phyloP scores from a whole-genome alignment of 2,888 invertebrate genomes.

The Caenorhabditis japonica region DNA sequence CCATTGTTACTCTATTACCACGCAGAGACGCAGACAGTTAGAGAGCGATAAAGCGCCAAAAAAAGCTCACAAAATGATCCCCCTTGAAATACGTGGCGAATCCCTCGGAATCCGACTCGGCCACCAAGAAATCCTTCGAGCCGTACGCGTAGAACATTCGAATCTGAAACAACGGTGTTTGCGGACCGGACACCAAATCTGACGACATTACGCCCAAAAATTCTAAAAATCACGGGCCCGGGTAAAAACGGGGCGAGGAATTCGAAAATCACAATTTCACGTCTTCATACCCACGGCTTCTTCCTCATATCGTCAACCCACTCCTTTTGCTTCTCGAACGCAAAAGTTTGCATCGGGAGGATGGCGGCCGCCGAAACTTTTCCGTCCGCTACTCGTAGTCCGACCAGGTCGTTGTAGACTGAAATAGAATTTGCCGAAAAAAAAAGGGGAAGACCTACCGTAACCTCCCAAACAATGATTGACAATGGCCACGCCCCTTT shows the following conservation, averaged over 20 bases:
- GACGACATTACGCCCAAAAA: no score
- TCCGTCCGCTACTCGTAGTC: constrained; percentile 41
- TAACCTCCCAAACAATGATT: no score
- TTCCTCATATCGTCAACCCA: constrained; percentile 34
- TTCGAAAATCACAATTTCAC: no score
- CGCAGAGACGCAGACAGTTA: no score
- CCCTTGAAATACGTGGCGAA: constrained; percentile 32
- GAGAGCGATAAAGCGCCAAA: background rate
- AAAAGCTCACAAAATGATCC: constrained; percentile 45
- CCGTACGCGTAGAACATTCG: constrained; percentile 45
- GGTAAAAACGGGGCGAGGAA: no score
- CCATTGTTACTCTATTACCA: no score
- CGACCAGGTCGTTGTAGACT: constrained; percentile 50
- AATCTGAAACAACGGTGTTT: constrained; percentile 6
- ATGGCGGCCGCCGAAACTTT: constrained; percentile 43
- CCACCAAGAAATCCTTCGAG: constrained; percentile 41
- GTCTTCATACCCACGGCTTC: constrained; percentile 29
- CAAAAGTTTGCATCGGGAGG: constrained; percentile 46
- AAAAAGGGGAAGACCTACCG: no score
- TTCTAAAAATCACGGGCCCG: no score
- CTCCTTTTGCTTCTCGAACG: constrained; percentile 45
- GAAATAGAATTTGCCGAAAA: background rate
- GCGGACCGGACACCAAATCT: background rate
- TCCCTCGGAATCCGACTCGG: constrained; percentile 36
- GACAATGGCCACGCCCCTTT: no score